A percentile compares a stretch with the other conserved stretches of the same genome.
Conservation (phyloP, 2,113 vertebrate genomes). For the Axis porcinus region DNA sequence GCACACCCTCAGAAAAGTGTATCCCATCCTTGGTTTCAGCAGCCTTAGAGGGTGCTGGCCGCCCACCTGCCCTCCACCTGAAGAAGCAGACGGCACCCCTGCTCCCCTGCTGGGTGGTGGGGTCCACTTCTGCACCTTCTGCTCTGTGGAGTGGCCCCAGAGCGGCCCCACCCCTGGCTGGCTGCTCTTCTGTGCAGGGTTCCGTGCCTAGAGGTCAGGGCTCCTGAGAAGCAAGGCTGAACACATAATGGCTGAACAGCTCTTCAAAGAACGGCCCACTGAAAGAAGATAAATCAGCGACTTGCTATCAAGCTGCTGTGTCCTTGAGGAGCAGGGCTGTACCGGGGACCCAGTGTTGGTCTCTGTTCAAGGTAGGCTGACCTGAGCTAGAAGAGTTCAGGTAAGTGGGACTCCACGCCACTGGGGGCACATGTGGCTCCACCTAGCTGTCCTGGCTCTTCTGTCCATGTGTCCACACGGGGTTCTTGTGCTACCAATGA, state of each 20-base stretch:
- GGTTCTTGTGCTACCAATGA: neutral
- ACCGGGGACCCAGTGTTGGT: neutral
- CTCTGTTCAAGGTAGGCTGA: neutral
- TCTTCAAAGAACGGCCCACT: neutral
- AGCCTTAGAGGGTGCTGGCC: neutral
- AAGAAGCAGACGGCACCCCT: neutral
- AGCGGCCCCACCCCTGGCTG: neutral
- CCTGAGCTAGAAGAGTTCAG: neutral
- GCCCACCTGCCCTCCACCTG: neutral
- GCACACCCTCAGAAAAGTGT: neutral
- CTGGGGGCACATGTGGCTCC: too few species aligned
- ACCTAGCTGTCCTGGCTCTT: neutral
- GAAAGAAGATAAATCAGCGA: neutral
- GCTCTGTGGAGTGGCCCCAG: neutral
- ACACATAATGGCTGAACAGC: neutral
- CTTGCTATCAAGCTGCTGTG: neutral
- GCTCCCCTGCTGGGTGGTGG: neutral
- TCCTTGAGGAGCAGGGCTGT: neutral
- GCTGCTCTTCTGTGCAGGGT: neutral
- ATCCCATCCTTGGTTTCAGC: neutral
- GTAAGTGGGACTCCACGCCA: rapidly evolving
- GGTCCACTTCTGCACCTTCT: too few species aligned
- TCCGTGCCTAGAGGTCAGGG: neutral
- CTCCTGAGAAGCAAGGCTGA: neutral
- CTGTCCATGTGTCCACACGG: neutral